phyloP scores from a whole-genome alignment of 2,888 invertebrate genomes.

The Cerastoderma edule region DNA sequence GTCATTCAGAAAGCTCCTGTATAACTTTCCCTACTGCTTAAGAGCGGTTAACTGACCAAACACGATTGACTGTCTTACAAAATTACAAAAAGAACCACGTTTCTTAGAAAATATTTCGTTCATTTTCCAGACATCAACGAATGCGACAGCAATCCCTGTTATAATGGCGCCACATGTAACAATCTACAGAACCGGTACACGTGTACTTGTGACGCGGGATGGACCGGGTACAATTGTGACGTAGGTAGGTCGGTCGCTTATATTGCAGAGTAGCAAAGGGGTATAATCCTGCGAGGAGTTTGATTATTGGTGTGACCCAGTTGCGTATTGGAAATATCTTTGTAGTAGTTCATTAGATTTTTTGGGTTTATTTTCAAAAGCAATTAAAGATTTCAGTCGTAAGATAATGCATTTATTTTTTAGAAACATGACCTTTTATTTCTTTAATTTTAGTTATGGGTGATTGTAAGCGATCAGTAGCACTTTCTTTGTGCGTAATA shows the following conservation, averaged over 20 bases:
- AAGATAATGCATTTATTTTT: not conserved
- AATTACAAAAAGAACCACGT: not conserved
- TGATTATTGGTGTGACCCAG: not conserved
- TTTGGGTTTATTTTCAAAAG: not conserved
- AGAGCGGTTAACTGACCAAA: not conserved
- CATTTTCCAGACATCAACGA: conserved; percentile 14
- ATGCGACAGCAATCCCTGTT: conserved; percentile 9
- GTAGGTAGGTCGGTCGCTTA: not conserved
- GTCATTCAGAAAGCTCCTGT: too few species aligned
- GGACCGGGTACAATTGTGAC: conserved; percentile 12
- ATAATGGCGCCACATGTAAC: conserved; percentile 14
- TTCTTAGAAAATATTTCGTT: not conserved
- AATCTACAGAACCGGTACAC: not conserved
- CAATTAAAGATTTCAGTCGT: not conserved
- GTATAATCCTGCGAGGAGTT: not conserved
- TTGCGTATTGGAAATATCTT: not conserved
- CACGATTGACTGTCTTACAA: not conserved
- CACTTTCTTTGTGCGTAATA: too few species aligned
- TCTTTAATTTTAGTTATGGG: not conserved
- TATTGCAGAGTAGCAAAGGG: not conserved
- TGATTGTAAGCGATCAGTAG: not conserved
- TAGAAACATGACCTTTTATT: not conserved
- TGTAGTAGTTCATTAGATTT: not conserved
- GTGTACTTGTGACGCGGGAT: conserved; percentile 11
- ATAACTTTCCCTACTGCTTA: not conserved